Evolutionary conservation across 2,888 invertebrate genomes (phyloP).

Genomic region (Scaptomyza cyrtandrae): DNA sequence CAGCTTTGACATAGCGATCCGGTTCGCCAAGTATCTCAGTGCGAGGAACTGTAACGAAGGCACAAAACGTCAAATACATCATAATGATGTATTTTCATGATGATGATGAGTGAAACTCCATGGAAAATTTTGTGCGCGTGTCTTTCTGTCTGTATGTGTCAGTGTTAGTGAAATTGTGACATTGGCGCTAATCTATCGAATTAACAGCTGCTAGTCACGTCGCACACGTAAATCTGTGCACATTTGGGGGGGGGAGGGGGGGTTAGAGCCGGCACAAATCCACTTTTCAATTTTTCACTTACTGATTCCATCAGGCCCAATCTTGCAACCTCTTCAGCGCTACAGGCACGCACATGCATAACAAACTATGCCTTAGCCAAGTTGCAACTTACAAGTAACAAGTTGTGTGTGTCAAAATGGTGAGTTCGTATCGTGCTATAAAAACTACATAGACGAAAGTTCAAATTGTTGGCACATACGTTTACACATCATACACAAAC

Average conservation of each 20-base stretch:
- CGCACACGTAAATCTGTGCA: constrained; percentile 74
- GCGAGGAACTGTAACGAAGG: constrained; percentile 90
- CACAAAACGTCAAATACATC: constrained; percentile 6
- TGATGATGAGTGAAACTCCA: constrained; percentile 20
- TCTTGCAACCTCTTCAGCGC: constrained; percentile 6
- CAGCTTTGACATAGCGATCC: constrained; percentile 95
- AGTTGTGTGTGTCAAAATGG: constrained; percentile 69
- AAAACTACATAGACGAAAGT: constrained; percentile 56
- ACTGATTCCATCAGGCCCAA: constrained; percentile 50
- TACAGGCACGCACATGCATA: constrained; percentile 67
- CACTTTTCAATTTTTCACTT: constrained; percentile 80
- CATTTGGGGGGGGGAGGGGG: too few relatives aligned
- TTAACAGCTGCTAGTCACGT: constrained; percentile 79
- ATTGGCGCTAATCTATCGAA: constrained; percentile 77
- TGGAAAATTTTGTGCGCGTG: constrained; percentile 36
- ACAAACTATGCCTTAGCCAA: constrained; percentile 65
- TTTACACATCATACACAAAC: constrained; percentile 46
- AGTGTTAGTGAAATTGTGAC: constrained; percentile 65
- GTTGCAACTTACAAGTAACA: constrained; percentile 40
- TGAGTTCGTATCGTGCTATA: constrained; percentile 35
- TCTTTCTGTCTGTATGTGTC: neutral
- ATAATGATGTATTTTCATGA: neutral
- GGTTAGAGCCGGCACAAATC: constrained; percentile 46
- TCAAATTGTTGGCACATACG: constrained; percentile 62
- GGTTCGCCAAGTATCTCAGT: constrained; percentile 95